Evolutionary conservation across 2,797 vertebrate species (phyloP).

Genomic region (Adelosebastes latens): DNA sequence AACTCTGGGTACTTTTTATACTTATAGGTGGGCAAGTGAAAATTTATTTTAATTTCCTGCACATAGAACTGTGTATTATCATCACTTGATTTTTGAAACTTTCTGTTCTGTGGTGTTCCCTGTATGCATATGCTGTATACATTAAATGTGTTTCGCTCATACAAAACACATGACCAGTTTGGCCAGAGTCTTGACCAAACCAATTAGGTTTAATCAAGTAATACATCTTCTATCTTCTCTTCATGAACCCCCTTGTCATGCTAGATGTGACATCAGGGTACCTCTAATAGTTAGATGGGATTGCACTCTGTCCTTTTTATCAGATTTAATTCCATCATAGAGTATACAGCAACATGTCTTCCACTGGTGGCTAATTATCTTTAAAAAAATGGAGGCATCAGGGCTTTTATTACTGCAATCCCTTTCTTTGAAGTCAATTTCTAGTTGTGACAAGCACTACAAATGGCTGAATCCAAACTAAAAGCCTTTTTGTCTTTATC

Average conservation of each 20-base stretch:
- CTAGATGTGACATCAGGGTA: background rate
- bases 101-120: background rate
- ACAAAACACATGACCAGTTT: background rate
- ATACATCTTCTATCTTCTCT: background rate
- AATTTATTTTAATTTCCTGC: background rate
- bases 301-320: background rate
- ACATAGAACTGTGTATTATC: background rate
- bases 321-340: background rate
- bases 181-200: background rate
- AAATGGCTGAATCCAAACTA: background rate
- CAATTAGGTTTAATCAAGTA: background rate
- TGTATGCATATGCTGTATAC: background rate
- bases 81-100: background rate
- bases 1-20: background rate
- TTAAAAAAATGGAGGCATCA: background rate
- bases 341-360: background rate
- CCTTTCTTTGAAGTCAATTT: background rate
- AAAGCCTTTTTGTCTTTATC: background rate
- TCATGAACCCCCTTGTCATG: background rate
- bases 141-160: background rate
- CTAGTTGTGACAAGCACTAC: background rate
- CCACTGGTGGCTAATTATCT: background rate
- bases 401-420: background rate
- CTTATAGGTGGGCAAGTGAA: background rate
- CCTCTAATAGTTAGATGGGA: background rate